phyloP scores from a whole-genome alignment of 1,140 invertebrate genomes.

The Drosophila nigrodunni region DNA sequence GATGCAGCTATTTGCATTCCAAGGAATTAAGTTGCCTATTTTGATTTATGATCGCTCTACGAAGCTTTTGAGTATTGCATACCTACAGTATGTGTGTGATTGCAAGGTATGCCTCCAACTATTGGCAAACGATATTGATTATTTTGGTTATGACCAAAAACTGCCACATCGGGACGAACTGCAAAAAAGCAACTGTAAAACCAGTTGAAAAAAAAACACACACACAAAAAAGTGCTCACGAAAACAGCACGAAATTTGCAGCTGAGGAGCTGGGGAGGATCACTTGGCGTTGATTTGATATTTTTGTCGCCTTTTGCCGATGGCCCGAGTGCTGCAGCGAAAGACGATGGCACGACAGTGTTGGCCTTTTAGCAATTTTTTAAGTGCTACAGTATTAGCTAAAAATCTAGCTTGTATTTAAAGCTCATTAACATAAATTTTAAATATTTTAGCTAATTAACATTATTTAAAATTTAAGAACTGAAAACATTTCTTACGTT shows the following conservation, averaged over 20 bases:
- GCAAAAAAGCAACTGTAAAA: constrained; percentile 50
- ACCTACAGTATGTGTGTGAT: no score
- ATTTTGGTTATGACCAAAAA: constrained; percentile 24
- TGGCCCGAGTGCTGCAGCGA: constrained; percentile 30
- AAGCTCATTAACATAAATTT: no score
- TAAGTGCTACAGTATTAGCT: no score
- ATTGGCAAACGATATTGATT: constrained; percentile 26
- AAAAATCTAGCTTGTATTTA: no score
- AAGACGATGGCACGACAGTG: constrained; percentile 6
- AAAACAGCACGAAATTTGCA: constrained; percentile 37
- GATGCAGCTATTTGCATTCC: no score
- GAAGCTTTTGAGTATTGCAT: no score
- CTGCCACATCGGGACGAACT: constrained; percentile 32
- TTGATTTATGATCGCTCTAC: no score
- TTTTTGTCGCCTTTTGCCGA: constrained; percentile 65
- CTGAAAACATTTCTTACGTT: no score
- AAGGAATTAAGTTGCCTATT: no score
- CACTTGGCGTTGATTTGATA: constrained; percentile 62
- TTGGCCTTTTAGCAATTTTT: no score
- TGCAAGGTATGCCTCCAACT: neutral
- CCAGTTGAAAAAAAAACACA: constrained; percentile 44
- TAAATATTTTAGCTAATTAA: no score
- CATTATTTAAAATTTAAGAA: no score
- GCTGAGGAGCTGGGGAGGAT: constrained; percentile 48
- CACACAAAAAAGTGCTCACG: neutral